Percentiles rank a stretch among this genome's conserved stretches.
Conservation (phyloP, 2,888 invertebrate species). For the Balanococcus diminutus region DNA sequence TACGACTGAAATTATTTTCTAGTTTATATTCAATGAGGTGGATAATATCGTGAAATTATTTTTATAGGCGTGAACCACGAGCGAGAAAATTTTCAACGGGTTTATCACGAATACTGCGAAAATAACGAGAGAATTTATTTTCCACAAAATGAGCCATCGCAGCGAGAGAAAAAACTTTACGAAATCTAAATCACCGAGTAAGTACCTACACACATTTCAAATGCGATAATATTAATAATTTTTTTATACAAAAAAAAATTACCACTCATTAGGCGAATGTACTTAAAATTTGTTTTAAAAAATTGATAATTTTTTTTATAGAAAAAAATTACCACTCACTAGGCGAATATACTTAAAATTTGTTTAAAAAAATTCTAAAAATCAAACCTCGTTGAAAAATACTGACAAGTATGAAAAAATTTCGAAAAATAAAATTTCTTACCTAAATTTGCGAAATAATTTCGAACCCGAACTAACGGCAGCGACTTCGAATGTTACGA, state of each 20-base stretch:
- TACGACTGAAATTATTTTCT: not conserved
- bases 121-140: not conserved
- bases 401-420: not conserved
- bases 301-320: too few relatives aligned
- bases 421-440: not conserved
- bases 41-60: constrained; percentile 11
- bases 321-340: not conserved
- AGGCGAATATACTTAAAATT: not conserved
- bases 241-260: not conserved
- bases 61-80: not conserved
- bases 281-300: not conserved
- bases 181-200: not conserved
- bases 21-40: not conserved
- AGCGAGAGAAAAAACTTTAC: not conserved
- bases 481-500: constrained; percentile 26
- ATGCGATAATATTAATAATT: not conserved
- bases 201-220: not conserved
- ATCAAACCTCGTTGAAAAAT: not conserved
- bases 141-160: not conserved
- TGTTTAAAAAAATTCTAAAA: not conserved
- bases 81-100: not conserved
- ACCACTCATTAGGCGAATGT: not conserved
- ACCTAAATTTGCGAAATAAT: constrained; percentile 39
- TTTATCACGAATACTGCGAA: not conserved
- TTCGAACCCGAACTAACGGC: not conserved